Base-by-base conservation (phyloP, 2,113 vertebrate genomes). In the Dromiciops gliroides region DNA sequence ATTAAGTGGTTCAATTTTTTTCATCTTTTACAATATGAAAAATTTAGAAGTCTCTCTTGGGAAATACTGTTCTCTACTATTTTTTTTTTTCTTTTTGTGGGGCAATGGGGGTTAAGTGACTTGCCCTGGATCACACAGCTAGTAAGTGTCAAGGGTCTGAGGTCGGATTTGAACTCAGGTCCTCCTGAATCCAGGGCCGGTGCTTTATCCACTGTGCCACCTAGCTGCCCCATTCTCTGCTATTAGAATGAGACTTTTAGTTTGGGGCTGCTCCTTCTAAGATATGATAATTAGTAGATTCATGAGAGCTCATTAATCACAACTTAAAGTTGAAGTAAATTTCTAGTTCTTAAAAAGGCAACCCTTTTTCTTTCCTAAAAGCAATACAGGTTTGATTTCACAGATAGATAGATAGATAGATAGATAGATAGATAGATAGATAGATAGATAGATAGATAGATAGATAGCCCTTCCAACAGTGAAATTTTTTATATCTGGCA, bases 61-160 rank as follows among this genome's bases (percentile, higher is more conserved):
- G 93, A 94, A 94, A 90, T 31, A n/a, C 93, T 89, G 23, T 92
- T 94, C 83, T 96, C 83, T 92, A 25, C 14, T 52, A n/a, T n/a
- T n/a, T n/a, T n/a, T n/a, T n/a, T n/a, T n/a, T n/a, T n/a, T n/a
- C n/a, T n/a, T n/a, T n/a, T n/a, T n/a, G n/a, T n/a, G n/a, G n/a
- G n/a, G n/a, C n/a, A n/a, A n/a, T n/a, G n/a, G n/a, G n/a, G n/a
- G n/a, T n/a, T n/a, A n/a, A n/a, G n/a, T n/a, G n/a, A n/a, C n/a
- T n/a, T n/a, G n/a, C n/a, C n/a, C n/a, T n/a, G n/a, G n/a, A n/a
- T n/a, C n/a, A n/a, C n/a, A n/a, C n/a, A n/a, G n/a, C n/a, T n/a
- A n/a, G n/a, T n/a, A n/a, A n/a, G n/a, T n/a, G n/a, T n/a, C n/a
- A n/a, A n/a, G n/a, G n/a, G n/a, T n/a, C n/a, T n/a, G n/a, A n/a